A percentile compares a stretch with the other conserved stretches of the same genome.
These are phyloP conservation scores for Harpegnathos saltator DNA, from an alignment of 1,140 invertebrate species.

Conservation along the genomic window DNA sequence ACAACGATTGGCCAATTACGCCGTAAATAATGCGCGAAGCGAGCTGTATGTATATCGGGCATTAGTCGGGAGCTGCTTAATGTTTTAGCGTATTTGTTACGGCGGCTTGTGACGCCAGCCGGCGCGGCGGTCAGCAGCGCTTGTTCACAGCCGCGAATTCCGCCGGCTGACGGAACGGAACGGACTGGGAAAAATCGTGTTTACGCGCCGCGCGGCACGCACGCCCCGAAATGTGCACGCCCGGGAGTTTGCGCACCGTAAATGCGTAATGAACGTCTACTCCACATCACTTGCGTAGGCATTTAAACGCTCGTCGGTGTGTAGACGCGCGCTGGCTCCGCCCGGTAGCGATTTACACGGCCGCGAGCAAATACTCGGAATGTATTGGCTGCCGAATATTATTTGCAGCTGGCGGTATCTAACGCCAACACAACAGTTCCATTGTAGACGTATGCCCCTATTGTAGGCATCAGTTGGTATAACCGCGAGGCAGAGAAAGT, in stretches of 20 bases:
- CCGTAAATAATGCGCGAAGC: constrained; percentile 52
- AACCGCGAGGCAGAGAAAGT: not conserved
- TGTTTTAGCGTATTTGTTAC: constrained; percentile 29
- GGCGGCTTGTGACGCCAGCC: not conserved
- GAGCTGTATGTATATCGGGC: not conserved
- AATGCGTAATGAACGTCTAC: constrained; percentile 58
- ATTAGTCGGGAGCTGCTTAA: constrained; percentile 52
- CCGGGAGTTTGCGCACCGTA: not conserved
- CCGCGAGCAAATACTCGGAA: constrained; percentile 64
- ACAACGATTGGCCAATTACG: constrained; percentile 56
- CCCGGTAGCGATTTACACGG: constrained; percentile 62
- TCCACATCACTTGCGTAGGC: constrained; percentile 44
- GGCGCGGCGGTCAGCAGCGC: too few relatives aligned
- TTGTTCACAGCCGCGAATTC: constrained; percentile 10
- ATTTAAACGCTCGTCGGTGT: constrained; percentile 45
- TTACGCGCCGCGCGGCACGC: not conserved
- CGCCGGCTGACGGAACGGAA: not conserved
- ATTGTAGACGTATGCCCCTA: constrained; percentile 27
- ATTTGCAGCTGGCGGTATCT: constrained; percentile 59
- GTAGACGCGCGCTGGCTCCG: constrained; percentile 14
- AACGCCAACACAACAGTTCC: constrained; percentile 31
- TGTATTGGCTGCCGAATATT: constrained; percentile 69
- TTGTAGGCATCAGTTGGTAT: constrained; percentile 37
- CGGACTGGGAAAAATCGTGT: constrained; percentile 4
- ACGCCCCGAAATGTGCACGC: not conserved